Evolutionary conservation across 2,888 invertebrate genomes (phyloP), one percentile per base, ranked within the genome.

Genomic region (Phorcus lineatus): DNA sequence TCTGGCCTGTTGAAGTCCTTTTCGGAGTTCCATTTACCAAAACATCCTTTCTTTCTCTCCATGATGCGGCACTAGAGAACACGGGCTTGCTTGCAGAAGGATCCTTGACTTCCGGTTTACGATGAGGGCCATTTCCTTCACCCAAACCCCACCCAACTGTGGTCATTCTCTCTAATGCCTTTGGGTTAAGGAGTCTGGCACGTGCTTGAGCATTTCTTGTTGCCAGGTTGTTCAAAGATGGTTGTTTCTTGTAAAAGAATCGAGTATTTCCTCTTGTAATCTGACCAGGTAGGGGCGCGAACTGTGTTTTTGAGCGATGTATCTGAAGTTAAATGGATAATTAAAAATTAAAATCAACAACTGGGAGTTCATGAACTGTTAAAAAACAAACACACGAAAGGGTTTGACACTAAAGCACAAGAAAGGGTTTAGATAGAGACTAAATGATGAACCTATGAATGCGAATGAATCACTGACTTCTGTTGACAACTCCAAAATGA

Each of bases 41-140:
- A 11, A 70, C 31, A 36, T 70, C 70, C 55, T 62, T 53, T 9
- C 79, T 66, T 24, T 74, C 47, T 13, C 57, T 67, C 82, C 82
- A 82, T n/a, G 80, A 82, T 0, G 80, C 40, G 4, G 78, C 75
- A 74, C 80, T 82, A 19, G 81, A 81, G 62, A 78, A 81, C 11
- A 81, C 52, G 17, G 81, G 78, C 40, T 66, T 78, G n/a, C 19
- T 36, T 13, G 11, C 76, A 54, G 19, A 24, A 17, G 19, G 76
- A 16, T 53, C 28, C 28, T 52, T 16, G 2, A 54, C 24, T 24
- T 17, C 16, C 52, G 76, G 31, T 53, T n/a, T 19, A 4, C 17
- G 17, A 0, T 70, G 31, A 17, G 28, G 31, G 9, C 17, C 36
- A 19, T 36, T 19, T 0, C n/a, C 19, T 36, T n/a, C 36, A n/a